Evolutionary conservation across 2,113 vertebrate species (phyloP).

Genomic region (Noctilio leporinus): DNA sequence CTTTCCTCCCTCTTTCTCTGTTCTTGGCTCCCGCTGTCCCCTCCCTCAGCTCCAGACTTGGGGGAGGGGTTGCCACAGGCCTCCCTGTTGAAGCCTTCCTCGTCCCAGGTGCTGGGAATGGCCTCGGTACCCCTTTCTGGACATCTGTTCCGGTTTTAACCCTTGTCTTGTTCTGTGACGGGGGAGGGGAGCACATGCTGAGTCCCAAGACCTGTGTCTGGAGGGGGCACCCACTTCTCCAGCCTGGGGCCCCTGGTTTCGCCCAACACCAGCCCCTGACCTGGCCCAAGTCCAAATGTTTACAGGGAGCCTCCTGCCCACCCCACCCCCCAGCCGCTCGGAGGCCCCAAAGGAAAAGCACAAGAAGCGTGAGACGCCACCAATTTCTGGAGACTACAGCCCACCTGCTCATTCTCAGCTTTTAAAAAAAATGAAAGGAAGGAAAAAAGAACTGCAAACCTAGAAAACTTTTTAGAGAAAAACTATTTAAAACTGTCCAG

Average conservation of each 20-base stretch:
- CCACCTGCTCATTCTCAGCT: constrained; percentile 56
- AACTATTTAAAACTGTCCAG: constrained; percentile 86
- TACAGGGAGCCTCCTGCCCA: constrained; percentile 67
- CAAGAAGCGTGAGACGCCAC: constrained; percentile 55
- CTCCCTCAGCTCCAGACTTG: constrained; percentile 15
- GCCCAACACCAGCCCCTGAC: constrained; percentile 54
- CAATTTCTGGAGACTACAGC: constrained; percentile 53
- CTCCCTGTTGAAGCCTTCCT: not conserved
- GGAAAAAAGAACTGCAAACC: constrained; percentile 51
- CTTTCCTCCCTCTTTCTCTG: constrained; percentile 39
- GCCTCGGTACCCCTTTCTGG: not conserved
- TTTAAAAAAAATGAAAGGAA: constrained; percentile 48
- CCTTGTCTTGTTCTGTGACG: constrained; percentile 51
- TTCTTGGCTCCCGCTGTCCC: not conserved
- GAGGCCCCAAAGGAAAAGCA: constrained; percentile 73
- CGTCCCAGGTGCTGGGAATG: not conserved
- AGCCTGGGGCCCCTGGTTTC: constrained; percentile 72
- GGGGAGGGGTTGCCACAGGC: constrained; percentile 32
- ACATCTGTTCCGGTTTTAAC: constrained; percentile 33
- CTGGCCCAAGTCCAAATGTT: constrained; percentile 61
- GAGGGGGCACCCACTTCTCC: constrained; percentile 72
- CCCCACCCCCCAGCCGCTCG: not conserved
- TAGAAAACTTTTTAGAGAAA: constrained; percentile 75
- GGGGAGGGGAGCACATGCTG: constrained; percentile 70
- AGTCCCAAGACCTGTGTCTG: constrained; percentile 70